Conservation (phyloP, 2,888 invertebrate genomes). For the Chironomus riparius region DNA sequence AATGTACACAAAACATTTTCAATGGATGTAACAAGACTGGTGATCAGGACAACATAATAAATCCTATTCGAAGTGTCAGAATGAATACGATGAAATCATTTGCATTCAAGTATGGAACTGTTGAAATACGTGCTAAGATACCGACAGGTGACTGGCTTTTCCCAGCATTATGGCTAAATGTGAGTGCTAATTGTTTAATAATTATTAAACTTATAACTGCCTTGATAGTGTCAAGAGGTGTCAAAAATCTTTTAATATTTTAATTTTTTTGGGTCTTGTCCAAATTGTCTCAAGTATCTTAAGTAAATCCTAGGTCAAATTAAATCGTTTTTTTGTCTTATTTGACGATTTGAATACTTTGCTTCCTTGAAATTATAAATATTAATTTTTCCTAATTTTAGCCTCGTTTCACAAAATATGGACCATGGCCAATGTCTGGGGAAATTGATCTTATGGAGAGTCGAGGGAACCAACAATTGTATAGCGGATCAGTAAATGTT, state of each 20-base stretch:
- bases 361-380: too few relatives aligned
- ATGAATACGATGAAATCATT: slow-evolving; percentile 54
- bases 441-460: slow-evolving; percentile 63
- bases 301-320: too few relatives aligned
- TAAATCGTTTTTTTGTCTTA: too few relatives aligned
- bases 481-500: slow-evolving; percentile 43
- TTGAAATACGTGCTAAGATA: slow-evolving; percentile 57
- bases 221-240: too few relatives aligned
- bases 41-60: slow-evolving; percentile 45
- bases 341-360: too few relatives aligned
- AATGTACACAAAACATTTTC: slow-evolving; percentile 50
- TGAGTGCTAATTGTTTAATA: slow-evolving; percentile 43
- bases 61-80: slow-evolving; percentile 59
- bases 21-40: slow-evolving; percentile 54
- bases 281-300: too few relatives aligned
- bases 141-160: slow-evolving; percentile 58
- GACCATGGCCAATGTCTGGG: slow-evolving; percentile 61
- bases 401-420: slow-evolving; percentile 32
- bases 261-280: too few relatives aligned
- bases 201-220: too few relatives aligned
- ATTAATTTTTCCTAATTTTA: too few relatives aligned
- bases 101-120: slow-evolving; percentile 54
- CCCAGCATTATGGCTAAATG: slow-evolving; percentile 45
- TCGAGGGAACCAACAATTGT: slow-evolving; percentile 50
- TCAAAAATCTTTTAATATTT: too few relatives aligned